phyloP scores from a whole-genome alignment of 2,113 vertebrate species.

The Poeciliopsis turrubarensis region DNA sequence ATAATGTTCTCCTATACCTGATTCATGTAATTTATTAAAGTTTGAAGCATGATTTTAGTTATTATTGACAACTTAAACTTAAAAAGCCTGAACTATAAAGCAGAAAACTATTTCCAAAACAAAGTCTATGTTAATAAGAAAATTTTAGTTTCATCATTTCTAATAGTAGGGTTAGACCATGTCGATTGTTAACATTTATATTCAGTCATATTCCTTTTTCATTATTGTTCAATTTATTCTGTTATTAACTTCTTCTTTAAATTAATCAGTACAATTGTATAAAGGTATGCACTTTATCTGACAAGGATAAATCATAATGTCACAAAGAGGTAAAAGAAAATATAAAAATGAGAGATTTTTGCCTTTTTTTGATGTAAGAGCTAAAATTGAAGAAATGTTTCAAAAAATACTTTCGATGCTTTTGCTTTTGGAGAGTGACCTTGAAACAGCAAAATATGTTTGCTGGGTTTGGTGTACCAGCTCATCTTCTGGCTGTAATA shows the following conservation, averaged over 20 bases:
- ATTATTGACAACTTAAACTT: neutral
- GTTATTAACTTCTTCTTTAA: neutral
- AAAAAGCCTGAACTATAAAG: neutral
- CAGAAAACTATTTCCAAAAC: neutral
- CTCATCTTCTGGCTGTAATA: conserved; percentile 53
- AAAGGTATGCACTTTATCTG: too few species aligned
- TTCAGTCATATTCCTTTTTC: neutral
- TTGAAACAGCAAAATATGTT: conserved; percentile 49
- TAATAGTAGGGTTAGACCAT: too few species aligned
- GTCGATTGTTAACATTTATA: neutral
- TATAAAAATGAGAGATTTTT: too few species aligned
- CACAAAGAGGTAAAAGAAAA: too few species aligned
- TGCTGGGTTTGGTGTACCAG: conserved; percentile 50
- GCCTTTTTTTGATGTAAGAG: too few species aligned
- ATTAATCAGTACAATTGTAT: too few species aligned
- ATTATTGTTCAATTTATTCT: neutral
- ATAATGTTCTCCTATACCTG: neutral
- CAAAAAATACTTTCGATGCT: conserved; percentile 32
- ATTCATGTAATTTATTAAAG: conserved; percentile 1
- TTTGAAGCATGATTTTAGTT: neutral
- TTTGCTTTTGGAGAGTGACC: conserved; percentile 19
- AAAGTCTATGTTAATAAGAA: neutral
- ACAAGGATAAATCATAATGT: too few species aligned
- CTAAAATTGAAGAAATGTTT: conserved; percentile 8
- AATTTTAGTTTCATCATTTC: neutral